Base-by-base conservation (phyloP, 2,888 invertebrate genomes). In the Drosophila meridiana region DNA sequence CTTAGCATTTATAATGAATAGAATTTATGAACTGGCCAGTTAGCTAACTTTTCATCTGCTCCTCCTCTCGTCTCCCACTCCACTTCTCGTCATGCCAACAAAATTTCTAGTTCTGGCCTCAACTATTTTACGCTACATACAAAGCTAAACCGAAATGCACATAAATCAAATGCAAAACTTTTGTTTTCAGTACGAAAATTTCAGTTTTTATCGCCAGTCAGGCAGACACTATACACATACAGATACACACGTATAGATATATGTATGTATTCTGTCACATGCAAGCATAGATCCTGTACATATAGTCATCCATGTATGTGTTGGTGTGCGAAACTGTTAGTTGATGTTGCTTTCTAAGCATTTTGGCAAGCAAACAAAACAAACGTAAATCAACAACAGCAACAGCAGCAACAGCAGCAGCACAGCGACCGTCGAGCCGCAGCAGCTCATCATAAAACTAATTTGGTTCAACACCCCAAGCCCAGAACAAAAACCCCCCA, bases 371-470 rank as follows among this genome's bases (percentile, higher is more conserved):
- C 82, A 76, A 87, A 79, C 82, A 89, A 82, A 89, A 89, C 84
- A 76, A 87, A 89, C 90, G 88, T 89, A 85, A 84, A 89, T 85
- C 84, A 89, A 80, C 82, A 89, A 69, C 82, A 84, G 66, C 76
- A 63, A 38, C 55, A 76, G 30, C 32, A 30, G n/a, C 48, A 47
- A 82, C 71, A 66, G 42, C 50, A 70, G 48, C 30, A 48, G 30
- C 48, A 30, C 68, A 67, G 43, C 47, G 42, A 65, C 60, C 66
- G 70, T 60, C 71, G 70, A 75, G 78, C 83, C 80, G 83, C 84
- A 84, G 85, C 73, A 84, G 88, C 84, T 89, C 84, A 84, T 84
- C 90, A 84, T 84, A 84, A 89, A 84, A 84, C 84, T 89, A 90
- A 84, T 84, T 84, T 85, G 76, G 88, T 73, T 82, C 69, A 74